Percentiles rank a stretch among this genome's conserved stretches.
phyloP scores from a whole-genome alignment of 2,888 invertebrate genomes.

The Liopterus haemorrhoidalis region DNA sequence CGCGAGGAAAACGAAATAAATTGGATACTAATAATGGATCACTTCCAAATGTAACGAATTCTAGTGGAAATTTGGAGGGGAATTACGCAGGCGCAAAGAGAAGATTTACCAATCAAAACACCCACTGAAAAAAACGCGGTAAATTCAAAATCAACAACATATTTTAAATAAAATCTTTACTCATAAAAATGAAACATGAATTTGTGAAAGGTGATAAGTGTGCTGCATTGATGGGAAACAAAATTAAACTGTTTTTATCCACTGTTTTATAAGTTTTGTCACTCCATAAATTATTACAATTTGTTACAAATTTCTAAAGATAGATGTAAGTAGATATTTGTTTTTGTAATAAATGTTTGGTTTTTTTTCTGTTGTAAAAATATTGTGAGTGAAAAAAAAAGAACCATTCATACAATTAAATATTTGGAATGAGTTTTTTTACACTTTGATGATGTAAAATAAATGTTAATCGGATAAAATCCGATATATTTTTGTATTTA shows the following conservation, averaged over 20 bases:
- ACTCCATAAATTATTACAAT: constrained; percentile 45
- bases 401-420: constrained; percentile 22
- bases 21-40: too few relatives aligned
- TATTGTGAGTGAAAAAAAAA: constrained; percentile 35
- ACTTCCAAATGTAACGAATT: too few relatives aligned
- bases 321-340: constrained; percentile 29
- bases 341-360: constrained; percentile 33
- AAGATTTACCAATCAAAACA: too few relatives aligned
- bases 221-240: too few relatives aligned
- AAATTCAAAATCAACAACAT: too few relatives aligned
- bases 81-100: too few relatives aligned
- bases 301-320: constrained; percentile 40
- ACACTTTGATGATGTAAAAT: constrained; percentile 1
- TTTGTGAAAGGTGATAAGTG: too few relatives aligned
- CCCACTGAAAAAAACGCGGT: too few relatives aligned
- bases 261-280: constrained; percentile 40
- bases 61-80: too few relatives aligned
- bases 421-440: constrained; percentile 19
- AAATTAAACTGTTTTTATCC: constrained; percentile 47
- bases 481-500: neutral
- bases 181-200: too few relatives aligned
- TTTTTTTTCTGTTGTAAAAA: constrained; percentile 40
- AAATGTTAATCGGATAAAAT: neutral
- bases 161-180: too few relatives aligned
- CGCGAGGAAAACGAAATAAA: too few relatives aligned